phyloP scores from a whole-genome alignment of 2,888 invertebrate species.

The Dasysyrphus tricinctus region DNA sequence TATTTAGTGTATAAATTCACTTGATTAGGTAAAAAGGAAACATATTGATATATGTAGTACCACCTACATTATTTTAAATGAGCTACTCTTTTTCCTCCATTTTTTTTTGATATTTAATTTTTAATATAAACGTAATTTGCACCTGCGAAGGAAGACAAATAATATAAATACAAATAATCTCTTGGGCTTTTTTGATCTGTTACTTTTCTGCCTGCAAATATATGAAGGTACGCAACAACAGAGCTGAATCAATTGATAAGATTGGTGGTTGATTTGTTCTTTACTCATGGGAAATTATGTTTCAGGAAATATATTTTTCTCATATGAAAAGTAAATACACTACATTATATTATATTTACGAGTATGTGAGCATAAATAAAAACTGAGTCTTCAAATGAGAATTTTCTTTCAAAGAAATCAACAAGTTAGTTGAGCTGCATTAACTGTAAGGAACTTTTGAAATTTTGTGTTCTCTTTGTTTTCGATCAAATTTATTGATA shows the following conservation, averaged over 20 bases:
- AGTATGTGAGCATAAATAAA: not conserved
- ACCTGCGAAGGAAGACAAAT: not conserved
- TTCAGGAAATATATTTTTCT: not conserved
- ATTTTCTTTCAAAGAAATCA: not conserved
- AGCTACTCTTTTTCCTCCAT: not conserved
- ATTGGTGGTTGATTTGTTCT: constrained; percentile 1
- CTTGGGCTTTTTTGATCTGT: not conserved
- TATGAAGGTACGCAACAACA: not conserved
- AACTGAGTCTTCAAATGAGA: not conserved
- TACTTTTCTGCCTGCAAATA: not conserved
- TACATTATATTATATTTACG: too few species aligned
- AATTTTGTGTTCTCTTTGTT: too few species aligned
- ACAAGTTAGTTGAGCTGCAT: too few species aligned
- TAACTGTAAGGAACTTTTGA: too few species aligned
- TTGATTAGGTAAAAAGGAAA: too few species aligned
- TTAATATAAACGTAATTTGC: not conserved
- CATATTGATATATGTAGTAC: too few species aligned
- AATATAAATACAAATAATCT: not conserved
- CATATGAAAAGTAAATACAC: not conserved
- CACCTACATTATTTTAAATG: too few species aligned
- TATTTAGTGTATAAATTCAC: too few species aligned
- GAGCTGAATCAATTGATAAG: not conserved
- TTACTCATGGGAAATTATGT: constrained; percentile 17
- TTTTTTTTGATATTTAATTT: not conserved
- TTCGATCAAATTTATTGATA: too few species aligned